Evolutionary conservation across 2,888 invertebrate genomes (phyloP), one percentile per base, ranked within the genome.

Genomic region (Azorinus chamasolen): DNA sequence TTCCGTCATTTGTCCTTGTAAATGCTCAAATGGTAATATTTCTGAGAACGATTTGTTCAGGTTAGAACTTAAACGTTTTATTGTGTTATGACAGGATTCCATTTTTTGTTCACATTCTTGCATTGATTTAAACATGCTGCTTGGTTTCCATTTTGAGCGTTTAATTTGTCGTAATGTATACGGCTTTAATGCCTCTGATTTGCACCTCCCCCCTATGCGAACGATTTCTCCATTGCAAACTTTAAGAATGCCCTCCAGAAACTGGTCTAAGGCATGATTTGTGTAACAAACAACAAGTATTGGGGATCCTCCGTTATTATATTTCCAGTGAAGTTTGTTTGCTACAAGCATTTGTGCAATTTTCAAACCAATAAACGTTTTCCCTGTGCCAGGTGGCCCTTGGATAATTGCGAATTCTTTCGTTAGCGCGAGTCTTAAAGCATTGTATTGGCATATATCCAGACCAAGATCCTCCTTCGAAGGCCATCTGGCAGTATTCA

Each of bases 311-410:
- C 63, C 14, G 59, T 61, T 58, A 46, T 22, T 43, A 10, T 46
- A 45, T 24, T 25, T 66, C 50, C 68, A 68, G 24, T 63, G 41
- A 0, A 73, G 20, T 16, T 79, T 75, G 89, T 96, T 96, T 66
- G 94, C 91, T 0, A 97, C 90, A 25, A 97, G 89, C 0, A 95
- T 75, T 54, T 88, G 81, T 0, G 96, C 95, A 18, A 97, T 95
- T 94, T 96, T 95, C 39, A 96, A 93, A 0, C 97, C 97, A 82
- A 97, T 91, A 90, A 94, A 96, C 0, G 97, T 97, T 94, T 97
- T 97, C 0, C 97, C 97, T 0, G 97, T 97, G 2, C 97, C 97
- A 0, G 97, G 97, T 0, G 97, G 97, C 0, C 97, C 92, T 84
- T 92, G 92, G 18, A 90, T 91, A 32, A 92, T 64, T 0, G 89